These are phyloP conservation scores for Puntigrus tetrazona DNA, from an alignment of 2,113 vertebrate genomes.

Conservation along the genomic window DNA sequence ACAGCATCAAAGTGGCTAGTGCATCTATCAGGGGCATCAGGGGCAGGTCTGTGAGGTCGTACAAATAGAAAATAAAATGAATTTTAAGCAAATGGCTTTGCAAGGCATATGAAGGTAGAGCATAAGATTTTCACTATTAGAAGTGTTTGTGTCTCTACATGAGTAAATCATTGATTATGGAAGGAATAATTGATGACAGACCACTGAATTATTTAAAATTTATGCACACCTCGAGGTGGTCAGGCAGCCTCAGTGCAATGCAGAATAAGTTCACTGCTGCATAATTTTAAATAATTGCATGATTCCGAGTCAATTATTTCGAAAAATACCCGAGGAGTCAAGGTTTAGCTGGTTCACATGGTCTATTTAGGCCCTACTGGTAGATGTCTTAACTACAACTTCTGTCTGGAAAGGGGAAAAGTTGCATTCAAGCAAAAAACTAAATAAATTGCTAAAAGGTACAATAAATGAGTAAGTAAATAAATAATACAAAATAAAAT, in stretches of 20 bases:
- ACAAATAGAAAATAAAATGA: slow-evolving; percentile 17
- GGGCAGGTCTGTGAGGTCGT: slow-evolving; percentile 72
- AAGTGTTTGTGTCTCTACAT: slow-evolving; percentile 12
- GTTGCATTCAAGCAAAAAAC: neutral
- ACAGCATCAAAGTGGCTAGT: slow-evolving; percentile 89
- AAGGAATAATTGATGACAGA: neutral
- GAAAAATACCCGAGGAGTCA: neutral
- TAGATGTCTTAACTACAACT: neutral
- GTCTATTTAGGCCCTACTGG: neutral
- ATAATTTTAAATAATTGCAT: neutral
- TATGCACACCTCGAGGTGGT: neutral
- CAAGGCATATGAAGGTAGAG: slow-evolving; percentile 23
- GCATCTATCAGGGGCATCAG: slow-evolving; percentile 88
- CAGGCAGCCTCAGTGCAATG: neutral
- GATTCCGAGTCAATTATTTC: neutral
- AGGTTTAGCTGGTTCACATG: neutral
- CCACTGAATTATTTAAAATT: neutral
- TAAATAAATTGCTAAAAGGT: no score
- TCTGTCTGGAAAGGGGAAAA: neutral
- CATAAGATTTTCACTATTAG: slow-evolving; percentile 13
- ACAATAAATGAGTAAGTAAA: no score
- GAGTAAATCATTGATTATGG: neutral
- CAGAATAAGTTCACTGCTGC: neutral
- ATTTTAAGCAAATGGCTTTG: neutral
- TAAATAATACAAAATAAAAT: no score